These are phyloP conservation scores for Drosophila niveifrons DNA, from an alignment of 2,888 invertebrate species.

Conservation along the genomic window DNA sequence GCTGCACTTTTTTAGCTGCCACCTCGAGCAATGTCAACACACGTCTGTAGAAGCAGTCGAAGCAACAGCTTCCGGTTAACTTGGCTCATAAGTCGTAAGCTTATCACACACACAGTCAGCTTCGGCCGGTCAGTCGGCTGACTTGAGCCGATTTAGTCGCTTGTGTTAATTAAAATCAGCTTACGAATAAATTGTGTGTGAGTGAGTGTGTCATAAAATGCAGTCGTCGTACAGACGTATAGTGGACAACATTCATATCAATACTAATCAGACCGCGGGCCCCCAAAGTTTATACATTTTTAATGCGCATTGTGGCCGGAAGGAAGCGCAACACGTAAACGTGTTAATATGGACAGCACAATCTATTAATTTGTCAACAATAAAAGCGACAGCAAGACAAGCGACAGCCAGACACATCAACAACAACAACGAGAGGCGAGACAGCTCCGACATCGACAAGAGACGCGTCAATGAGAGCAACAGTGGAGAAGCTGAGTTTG, in stretches of 20 bases:
- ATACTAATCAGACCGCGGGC: slow-evolving; percentile 73
- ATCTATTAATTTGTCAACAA: slow-evolving; percentile 84
- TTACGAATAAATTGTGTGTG: slow-evolving; percentile 58
- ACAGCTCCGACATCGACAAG: slow-evolving; percentile 36
- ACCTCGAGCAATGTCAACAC: slow-evolving; percentile 45
- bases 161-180: slow-evolving; percentile 70
- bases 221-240: slow-evolving; percentile 43
- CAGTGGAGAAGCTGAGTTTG: slow-evolving; percentile 10
- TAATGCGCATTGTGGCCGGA: slow-evolving; percentile 72
- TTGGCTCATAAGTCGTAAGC: slow-evolving; percentile 44
- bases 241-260: slow-evolving; percentile 47
- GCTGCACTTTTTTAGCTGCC: slow-evolving; percentile 39
- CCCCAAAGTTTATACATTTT: slow-evolving; percentile 65
- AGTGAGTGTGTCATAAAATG: slow-evolving; percentile 63
- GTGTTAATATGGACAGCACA: slow-evolving; percentile 83
- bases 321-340: slow-evolving; percentile 81
- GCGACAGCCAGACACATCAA: slow-evolving; percentile 37
- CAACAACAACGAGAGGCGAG: slow-evolving; percentile 29
- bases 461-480: slow-evolving; percentile 58
- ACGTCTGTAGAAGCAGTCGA: slow-evolving; percentile 27
- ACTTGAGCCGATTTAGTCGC: slow-evolving; percentile 36
- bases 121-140: slow-evolving; percentile 6
- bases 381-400: slow-evolving; percentile 69
- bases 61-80: slow-evolving; percentile 55
- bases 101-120: slow-evolving; percentile 52